Base-by-base conservation (phyloP, 1,140 invertebrate species). In the Pinna nobilis region DNA sequence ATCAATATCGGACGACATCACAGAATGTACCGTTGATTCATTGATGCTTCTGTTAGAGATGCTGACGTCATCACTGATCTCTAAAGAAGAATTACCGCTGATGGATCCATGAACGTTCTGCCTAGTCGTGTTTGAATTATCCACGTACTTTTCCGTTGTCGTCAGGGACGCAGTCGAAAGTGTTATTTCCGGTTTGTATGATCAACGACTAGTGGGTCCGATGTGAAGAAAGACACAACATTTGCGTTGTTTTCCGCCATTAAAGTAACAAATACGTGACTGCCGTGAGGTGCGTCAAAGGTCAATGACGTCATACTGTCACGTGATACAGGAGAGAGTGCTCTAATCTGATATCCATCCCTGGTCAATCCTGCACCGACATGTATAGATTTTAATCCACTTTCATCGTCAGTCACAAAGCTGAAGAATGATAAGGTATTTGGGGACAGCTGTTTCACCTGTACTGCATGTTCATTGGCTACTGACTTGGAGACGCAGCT, bases 221-320 rank as follows among this genome's bases (percentile, higher is more conserved):
- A 11, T n/a, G 20, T 30, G 37, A 63, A 70, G 9, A 7, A 9
- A 53, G 59, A 28, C 18, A 15, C 15, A 18, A 65, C n/a, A 23
- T 61, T 61, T 23, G 70, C 60, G 37, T 71, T 37, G 57, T 71
- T 71, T n/a, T 30, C 23, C 30, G 57, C 60, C 1, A 57, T 37
- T 35, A 51, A 50, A 33, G 20, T 57, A 15, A 65, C 13, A 65
- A 44, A 57, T 25, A 71, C 18, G 18, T 18, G 23, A 37, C 28
- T 57, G 20, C 60, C 70, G 49, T 71, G 70, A 1, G 61, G 60
- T 33, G 41, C 35, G n/a, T 57, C 25, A 7, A n/a, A 50, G 5
- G 64, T n/a, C 25, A 71, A 47, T 18, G 59, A n/a, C 4, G 28
- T 30, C 2, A 41, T 32, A 23, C 30, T 39, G 23, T 20, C 18